Base-by-base conservation (phyloP, 2,888 invertebrate genomes). In the Xestia c-nigrum region DNA sequence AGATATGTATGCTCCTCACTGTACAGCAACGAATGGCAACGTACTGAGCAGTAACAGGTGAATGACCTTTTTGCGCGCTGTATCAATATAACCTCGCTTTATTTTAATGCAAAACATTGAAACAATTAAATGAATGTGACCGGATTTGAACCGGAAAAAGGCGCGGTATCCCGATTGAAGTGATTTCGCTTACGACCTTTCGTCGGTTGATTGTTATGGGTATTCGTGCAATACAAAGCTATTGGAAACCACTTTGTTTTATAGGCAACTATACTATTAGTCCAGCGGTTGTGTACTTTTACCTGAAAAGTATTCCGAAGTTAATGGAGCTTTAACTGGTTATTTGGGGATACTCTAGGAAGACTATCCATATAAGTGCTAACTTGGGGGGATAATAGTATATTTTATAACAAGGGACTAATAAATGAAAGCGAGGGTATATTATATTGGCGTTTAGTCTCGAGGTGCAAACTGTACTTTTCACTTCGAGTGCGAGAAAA, bases 31-130 rank as follows among this genome's bases (percentile, higher is more conserved):
- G 9, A 38, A 68, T 10, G 43, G 55, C 43, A 78, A 59, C 9
- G 57, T 64, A 78, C 57, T 66, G n/a, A 65, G n/a, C 14, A n/a
- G 12, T 21, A 1, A n/a, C n/a, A 43, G 68, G 59, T 40, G 9
- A 69, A 52, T 75, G 64, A 74, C 68, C 52, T 3, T 38, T 64
- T 74, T 21, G n/a, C 47, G 16, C 47, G n/a, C 46, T 52, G 43
- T 74, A 9, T 65, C 52, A 66, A 69, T 9, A 55, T 55, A 5
- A n/a, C 66, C 46, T 40, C 19, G 47, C 31, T 47, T 40, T 80
- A 47, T 61, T 43, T 47, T 14, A 57, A 52, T 43, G 43, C 40
- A 67, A 64, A 57, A 55, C 38, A 46, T 61, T 16, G 16, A 59
- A 71, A 52, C 40, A 3, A 38, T 46, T 59, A 19, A 31, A n/a